Evolutionary conservation across 2,888 invertebrate genomes (phyloP).

Genomic region (Oxycera nigricornis): DNA sequence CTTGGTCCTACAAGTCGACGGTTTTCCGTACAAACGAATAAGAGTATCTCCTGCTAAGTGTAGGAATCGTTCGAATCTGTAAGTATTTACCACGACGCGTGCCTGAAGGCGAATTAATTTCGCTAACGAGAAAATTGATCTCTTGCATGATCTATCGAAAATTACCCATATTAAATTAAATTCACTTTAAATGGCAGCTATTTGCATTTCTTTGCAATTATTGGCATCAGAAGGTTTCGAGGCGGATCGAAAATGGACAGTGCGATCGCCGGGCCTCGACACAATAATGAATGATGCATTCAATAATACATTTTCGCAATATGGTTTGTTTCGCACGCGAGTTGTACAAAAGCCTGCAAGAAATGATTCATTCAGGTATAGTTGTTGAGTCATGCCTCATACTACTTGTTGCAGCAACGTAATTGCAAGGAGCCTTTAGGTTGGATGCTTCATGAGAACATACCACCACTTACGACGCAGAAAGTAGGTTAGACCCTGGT

Average conservation of each 20-base stretch:
- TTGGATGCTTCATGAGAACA: background rate
- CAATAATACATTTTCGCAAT: background rate
- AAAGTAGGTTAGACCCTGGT: no score
- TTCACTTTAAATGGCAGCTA: constrained; percentile 24
- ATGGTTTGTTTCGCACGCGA: background rate
- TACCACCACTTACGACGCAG: no score
- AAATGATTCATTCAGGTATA: background rate
- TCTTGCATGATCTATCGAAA: constrained; percentile 35
- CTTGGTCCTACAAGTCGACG: background rate
- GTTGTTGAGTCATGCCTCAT: no score
- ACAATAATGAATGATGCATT: constrained; percentile 10
- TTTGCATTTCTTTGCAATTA: constrained; percentile 31
- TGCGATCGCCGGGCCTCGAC: background rate
- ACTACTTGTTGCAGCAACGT: no score
- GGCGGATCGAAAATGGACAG: background rate
- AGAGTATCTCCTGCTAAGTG: background rate
- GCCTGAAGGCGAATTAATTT: constrained; percentile 27
- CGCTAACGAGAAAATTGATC: constrained; percentile 36
- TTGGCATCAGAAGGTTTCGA: background rate
- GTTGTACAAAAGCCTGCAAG: background rate
- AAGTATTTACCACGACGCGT: constrained; percentile 17
- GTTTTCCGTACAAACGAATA: background rate
- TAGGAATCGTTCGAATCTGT: background rate
- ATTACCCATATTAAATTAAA: constrained; percentile 32
- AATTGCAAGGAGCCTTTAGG: background rate